Evolutionary conservation across 2,888 invertebrate genomes (phyloP).

Genomic region (Teleogryllus oceanicus): DNA sequence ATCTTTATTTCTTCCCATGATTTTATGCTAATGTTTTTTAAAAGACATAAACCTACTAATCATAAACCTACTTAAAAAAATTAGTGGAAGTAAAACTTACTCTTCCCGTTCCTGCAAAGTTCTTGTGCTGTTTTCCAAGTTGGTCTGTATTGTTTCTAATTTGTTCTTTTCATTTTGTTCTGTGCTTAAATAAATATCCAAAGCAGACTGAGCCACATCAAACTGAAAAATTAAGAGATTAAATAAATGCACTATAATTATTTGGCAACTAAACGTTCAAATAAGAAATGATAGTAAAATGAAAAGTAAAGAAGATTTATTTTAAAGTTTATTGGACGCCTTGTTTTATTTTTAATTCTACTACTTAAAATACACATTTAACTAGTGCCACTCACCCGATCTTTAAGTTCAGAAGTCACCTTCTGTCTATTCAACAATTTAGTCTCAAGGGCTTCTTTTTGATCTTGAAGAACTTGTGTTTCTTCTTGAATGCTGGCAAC

Average conservation of each 20-base stretch:
- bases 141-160: constrained; percentile 56
- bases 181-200: constrained; percentile 70
- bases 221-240: constrained; percentile 41
- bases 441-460: constrained; percentile 65
- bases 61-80: no score
- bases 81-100: constrained; percentile 38
- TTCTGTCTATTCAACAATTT: constrained; percentile 66
- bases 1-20: no score
- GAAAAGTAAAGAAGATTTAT: no score
- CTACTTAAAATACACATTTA: no score
- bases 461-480: constrained; percentile 66
- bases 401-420: constrained; percentile 41
- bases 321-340: no score
- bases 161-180: constrained; percentile 63
- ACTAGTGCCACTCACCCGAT: background rate
- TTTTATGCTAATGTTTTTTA: no score
- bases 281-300: no score
- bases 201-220: constrained; percentile 69
- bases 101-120: constrained; percentile 49
- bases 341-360: no score
- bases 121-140: constrained; percentile 49
- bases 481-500: constrained; percentile 63
- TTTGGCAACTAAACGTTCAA: no score
- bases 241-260: background rate
- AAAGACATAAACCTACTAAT: no score